These are phyloP conservation scores for Oedothorax gibbosus DNA, from an alignment of 1,140 invertebrate species.

Conservation along the genomic window DNA sequence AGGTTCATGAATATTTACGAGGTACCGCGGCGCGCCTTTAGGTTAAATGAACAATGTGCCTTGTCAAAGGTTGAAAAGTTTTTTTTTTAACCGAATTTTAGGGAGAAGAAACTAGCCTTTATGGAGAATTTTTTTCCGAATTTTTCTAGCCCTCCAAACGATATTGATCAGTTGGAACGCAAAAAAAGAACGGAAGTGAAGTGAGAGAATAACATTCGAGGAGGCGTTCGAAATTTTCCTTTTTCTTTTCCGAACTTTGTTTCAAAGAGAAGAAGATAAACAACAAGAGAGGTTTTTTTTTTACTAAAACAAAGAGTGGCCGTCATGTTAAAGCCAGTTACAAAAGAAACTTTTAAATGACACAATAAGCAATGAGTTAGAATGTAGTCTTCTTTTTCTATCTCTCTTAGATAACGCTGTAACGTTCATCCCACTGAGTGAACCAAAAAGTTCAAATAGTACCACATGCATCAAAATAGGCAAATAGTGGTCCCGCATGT, in stretches of 20 bases:
- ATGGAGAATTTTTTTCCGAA: conserved; percentile 15
- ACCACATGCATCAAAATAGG: too few species aligned
- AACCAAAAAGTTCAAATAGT: neutral
- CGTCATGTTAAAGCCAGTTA: conserved; percentile 12
- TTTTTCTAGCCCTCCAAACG: neutral
- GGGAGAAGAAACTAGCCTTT: conserved; percentile 14
- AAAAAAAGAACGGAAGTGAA: conserved; percentile 38
- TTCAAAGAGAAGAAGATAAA: neutral
- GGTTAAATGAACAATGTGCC: conserved; percentile 32
- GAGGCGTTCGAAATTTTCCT: conserved; percentile 28
- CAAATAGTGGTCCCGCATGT: too few species aligned
- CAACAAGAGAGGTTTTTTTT: neutral
- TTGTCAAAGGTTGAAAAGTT: conserved; percentile 40
- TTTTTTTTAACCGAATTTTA: conserved; percentile 19
- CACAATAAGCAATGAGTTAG: conserved; percentile 18
- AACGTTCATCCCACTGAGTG: neutral
- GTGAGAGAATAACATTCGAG: conserved; percentile 43
- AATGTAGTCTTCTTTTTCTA: neutral
- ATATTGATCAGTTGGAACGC: conserved; percentile 23
- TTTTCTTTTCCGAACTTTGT: neutral
- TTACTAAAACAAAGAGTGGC: conserved; percentile 14
- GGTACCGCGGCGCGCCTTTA: neutral
- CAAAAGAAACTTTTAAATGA: conserved; percentile 15
- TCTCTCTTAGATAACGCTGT: neutral
- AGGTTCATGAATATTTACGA: conserved; percentile 49